Base-by-base conservation (phyloP, 2,113 vertebrate genomes). In the Lamprologus sp. region DNA sequence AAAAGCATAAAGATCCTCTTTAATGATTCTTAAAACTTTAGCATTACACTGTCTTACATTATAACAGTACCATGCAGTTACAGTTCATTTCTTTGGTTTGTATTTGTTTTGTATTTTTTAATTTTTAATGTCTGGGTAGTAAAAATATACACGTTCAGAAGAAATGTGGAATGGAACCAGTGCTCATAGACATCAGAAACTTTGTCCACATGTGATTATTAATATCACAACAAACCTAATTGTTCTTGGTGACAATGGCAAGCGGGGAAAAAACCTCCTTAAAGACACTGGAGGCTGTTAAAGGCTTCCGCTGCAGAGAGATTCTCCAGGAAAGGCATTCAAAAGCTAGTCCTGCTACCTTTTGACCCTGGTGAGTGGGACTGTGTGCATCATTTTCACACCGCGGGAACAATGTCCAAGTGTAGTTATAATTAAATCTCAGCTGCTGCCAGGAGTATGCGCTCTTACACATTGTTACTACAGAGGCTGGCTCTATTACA, bases 401-500 rank as follows among this genome's bases (percentile, higher is more conserved):
- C 14, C 0, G 0, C 0, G 0, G 9, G 0, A 60, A 42, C 49
- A 23, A n/a, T 84, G 68, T 70, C 31, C 31, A 35, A 26, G 26
- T 42, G 2, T 47, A 40, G 33, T n/a, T 60, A 53, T 45, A 37
- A 53, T 83, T 53, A 85, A 58, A 68, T 37, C 28, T 31, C 75
- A 81, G 15, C 55, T 40, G 85, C 75, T 40, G 82, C 23, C 54
- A 45, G 33, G 13, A 81, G 4, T 37, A 12, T 45, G 4, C 7
- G 0, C 60, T 7, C 21, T 0, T 77, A 77, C 17, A 33, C 73
- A 31, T 77, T 2, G 73, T 31, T 49, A 23, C 13, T 28, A 26
- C 23, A 84, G 53, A 81, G 47, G 14, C 19, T n/a, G 47, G 28
- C 35, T 77, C 42, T 33, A 7, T 28, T 40, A 65, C 28, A 40